These are phyloP conservation scores for human DNA, from an alignment of 2,113 vertebrate species.

Conservation along the genomic window GRCh38 chr14:99586001-99586500, in stretches of 20 bases:
- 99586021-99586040: not conserved
- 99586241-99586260: not conserved
- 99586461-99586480: not conserved
- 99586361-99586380: not conserved
- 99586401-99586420: not conserved
- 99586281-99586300: accelerated
- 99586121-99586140: not conserved
- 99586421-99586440: too few relatives aligned
- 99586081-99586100: not conserved
- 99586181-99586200: not conserved
- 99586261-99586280: not conserved
- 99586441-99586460: not conserved
- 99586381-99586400: not conserved
- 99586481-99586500: not conserved
- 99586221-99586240: not conserved
- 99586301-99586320: not conserved
- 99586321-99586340: not conserved
- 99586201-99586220: not conserved
- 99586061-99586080: not conserved
- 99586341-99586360: not conserved
- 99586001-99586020: not conserved
- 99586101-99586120: not conserved
- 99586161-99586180: not conserved
- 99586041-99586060: not conserved
- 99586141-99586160: not conserved